These are phyloP conservation scores for Sarcophaga subvicina DNA, from an alignment of 2,888 invertebrate genomes.

Conservation along the genomic window DNA sequence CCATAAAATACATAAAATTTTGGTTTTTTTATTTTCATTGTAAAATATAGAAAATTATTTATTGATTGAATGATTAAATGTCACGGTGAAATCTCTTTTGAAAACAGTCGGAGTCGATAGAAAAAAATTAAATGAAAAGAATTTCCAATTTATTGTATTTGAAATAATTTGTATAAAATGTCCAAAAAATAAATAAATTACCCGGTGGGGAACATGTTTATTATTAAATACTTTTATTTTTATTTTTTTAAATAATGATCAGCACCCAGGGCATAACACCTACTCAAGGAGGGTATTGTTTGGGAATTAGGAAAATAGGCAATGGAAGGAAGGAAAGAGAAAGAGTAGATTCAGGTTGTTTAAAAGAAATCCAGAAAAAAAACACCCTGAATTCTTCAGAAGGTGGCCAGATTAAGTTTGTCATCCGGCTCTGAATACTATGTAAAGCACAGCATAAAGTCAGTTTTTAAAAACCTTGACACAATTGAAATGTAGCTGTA, in stretches of 20 bases:
- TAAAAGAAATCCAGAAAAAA: too few relatives aligned
- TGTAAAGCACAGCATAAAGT: too few relatives aligned
- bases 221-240: neutral
- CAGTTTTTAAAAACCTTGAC: too few relatives aligned
- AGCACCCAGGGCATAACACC: too few relatives aligned
- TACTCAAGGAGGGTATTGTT: too few relatives aligned
- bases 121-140: neutral
- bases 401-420: too few relatives aligned
- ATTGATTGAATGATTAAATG: conserved; percentile 11
- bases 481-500: too few relatives aligned
- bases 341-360: too few relatives aligned
- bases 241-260: neutral
- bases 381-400: too few relatives aligned
- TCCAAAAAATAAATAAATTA: neutral
- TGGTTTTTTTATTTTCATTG: conserved; percentile 10
- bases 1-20: conserved; percentile 18
- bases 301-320: too few relatives aligned
- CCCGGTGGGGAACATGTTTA: neutral
- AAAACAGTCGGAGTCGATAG: neutral
- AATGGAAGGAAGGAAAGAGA: too few relatives aligned
- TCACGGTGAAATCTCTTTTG: neutral
- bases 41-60: conserved; percentile 14
- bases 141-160: neutral
- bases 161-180: neutral
- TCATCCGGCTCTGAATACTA: too few relatives aligned